Percentiles rank a stretch among this genome's conserved stretches.
phyloP scores from a whole-genome alignment of 2,888 invertebrate genomes.

The Helleia helle region DNA sequence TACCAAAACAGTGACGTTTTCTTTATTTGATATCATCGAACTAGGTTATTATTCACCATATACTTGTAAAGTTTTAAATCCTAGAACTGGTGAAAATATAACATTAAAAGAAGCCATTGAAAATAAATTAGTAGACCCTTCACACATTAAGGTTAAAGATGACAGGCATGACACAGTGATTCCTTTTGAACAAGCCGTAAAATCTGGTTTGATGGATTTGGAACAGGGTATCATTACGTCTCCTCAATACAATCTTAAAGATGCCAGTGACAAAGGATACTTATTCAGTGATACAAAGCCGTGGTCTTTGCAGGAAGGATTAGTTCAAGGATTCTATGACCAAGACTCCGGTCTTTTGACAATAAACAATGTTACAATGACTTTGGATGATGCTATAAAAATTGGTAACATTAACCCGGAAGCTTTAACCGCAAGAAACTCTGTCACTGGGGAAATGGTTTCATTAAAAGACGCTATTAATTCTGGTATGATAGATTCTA shows the following conservation, averaged over 20 bases:
- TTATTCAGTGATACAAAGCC: constrained; percentile 85
- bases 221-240: constrained; percentile 79
- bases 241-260: constrained; percentile 82
- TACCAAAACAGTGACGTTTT: constrained; percentile 80
- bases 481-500: constrained; percentile 83
- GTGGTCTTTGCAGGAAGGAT: constrained; percentile 86
- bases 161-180: constrained; percentile 79
- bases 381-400: constrained; percentile 82
- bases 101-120: constrained; percentile 84
- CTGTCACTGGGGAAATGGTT: constrained; percentile 85
- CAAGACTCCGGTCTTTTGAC: constrained; percentile 81
- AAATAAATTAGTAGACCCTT: constrained; percentile 80
- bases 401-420: constrained; percentile 84
- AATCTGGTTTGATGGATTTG: constrained; percentile 79
- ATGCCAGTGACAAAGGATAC: constrained; percentile 87
- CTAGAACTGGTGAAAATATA: constrained; percentile 81
- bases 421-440: constrained; percentile 85
- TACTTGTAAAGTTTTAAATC: constrained; percentile 84
- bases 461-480: constrained; percentile 86
- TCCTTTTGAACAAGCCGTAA: constrained; percentile 80
- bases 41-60: constrained; percentile 84
- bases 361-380: constrained; percentile 79
- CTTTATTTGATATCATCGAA: constrained; percentile 82
- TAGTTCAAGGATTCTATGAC: constrained; percentile 87
- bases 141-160: constrained; percentile 82